phyloP scores from a whole-genome alignment of 2,888 invertebrate genomes.

The Apomyelois bistriatella region DNA sequence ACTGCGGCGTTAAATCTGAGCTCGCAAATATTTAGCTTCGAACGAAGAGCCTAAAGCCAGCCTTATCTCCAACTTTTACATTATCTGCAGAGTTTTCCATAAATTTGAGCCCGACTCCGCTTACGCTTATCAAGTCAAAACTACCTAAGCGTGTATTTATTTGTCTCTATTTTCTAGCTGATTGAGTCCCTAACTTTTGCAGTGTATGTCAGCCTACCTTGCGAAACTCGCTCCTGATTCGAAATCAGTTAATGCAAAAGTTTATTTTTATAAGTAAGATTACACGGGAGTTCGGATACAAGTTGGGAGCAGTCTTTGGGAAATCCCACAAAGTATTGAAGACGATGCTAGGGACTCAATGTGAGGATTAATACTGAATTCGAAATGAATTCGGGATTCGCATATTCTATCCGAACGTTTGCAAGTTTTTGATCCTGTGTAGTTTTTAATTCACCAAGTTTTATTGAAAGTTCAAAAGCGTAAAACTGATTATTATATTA shows the following conservation, averaged over 20 bases:
- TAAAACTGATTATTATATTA: too few relatives aligned
- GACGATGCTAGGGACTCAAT: slow-evolving; percentile 58
- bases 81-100: slow-evolving; percentile 69
- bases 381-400: slow-evolving; percentile 66
- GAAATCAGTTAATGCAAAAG: slow-evolving; percentile 80
- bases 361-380: slow-evolving; percentile 74
- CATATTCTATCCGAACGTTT: slow-evolving; percentile 50
- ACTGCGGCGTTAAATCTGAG: slow-evolving; percentile 20
- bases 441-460: neutral
- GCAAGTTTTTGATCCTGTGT: slow-evolving; percentile 4
- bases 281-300: slow-evolving; percentile 72
- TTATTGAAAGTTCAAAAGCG: neutral
- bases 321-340: slow-evolving; percentile 73
- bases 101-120: slow-evolving; percentile 64
- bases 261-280: slow-evolving; percentile 82
- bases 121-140: slow-evolving; percentile 74
- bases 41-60: slow-evolving; percentile 53
- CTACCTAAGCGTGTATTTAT: slow-evolving; percentile 73
- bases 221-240: slow-evolving; percentile 67
- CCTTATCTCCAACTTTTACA: slow-evolving; percentile 73
- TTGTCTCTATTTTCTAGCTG: slow-evolving; percentile 75
- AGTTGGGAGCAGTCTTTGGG: slow-evolving; percentile 66
- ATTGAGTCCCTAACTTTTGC: slow-evolving; percentile 64
- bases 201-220: slow-evolving; percentile 58
- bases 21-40: slow-evolving; percentile 53